Evolutionary conservation across 2,888 invertebrate species (phyloP).

Genomic region (Griposia aprilina): DNA sequence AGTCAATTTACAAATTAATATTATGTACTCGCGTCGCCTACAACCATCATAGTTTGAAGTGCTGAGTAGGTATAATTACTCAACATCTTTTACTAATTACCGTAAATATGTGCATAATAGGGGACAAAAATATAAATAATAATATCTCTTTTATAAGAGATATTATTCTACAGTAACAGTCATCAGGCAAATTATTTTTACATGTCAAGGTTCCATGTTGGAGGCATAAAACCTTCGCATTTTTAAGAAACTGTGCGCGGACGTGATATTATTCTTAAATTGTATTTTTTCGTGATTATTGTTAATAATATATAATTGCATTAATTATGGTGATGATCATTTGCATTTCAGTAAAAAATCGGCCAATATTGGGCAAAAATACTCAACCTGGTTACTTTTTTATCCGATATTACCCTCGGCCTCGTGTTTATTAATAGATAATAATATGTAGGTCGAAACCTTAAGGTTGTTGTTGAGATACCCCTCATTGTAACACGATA

Average conservation of each 20-base stretch:
- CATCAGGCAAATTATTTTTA: conserved; percentile 78
- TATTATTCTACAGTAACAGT: conserved; percentile 63
- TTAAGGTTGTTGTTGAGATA: background rate
- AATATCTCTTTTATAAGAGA: too few species aligned
- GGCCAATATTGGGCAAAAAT: background rate
- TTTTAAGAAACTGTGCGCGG: conserved; percentile 61
- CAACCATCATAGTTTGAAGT: conserved; percentile 7
- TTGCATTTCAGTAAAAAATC: background rate
- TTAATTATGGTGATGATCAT: background rate
- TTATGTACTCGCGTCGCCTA: too few species aligned
- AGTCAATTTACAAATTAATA: too few species aligned
- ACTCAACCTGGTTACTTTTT: background rate
- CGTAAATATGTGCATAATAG: conserved; percentile 14
- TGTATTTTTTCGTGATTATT: conserved; percentile 5
- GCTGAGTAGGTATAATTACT: background rate
- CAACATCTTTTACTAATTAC: background rate
- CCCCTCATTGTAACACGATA: conserved; percentile 18
- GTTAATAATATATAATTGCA: background rate
- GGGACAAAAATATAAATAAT: conserved; percentile 38
- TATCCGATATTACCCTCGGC: background rate
- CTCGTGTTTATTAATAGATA: background rate
- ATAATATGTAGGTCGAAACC: conserved; percentile 8
- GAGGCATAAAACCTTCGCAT: conserved; percentile 78
- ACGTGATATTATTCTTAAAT: conserved; percentile 5
- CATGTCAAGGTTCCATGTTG: conserved; percentile 80